Percentiles rank a stretch among this genome's conserved stretches.
Evolutionary conservation across 1,140 invertebrate genomes (phyloP).

Genomic region (Trachelipus rathkii): DNA sequence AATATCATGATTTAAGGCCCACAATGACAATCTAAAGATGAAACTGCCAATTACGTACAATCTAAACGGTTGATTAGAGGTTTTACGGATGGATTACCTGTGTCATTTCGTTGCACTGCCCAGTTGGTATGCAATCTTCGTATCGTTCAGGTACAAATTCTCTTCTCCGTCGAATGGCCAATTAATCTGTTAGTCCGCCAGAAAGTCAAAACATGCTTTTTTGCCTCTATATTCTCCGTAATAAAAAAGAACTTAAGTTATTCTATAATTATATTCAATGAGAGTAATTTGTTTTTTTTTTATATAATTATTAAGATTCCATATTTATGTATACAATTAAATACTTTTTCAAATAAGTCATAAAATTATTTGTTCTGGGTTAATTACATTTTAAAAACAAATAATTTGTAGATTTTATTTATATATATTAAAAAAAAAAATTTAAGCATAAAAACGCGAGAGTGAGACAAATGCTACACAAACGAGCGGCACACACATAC

Average conservation of each 20-base stretch:
- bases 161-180: not conserved
- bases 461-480: no score
- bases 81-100: slow-evolving; percentile 4
- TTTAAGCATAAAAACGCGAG: not conserved
- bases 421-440: not conserved
- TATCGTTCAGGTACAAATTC: not conserved
- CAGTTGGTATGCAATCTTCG: slow-evolving; percentile 1
- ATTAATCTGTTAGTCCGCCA: not conserved
- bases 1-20: not conserved
- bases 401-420: not conserved
- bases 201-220: not conserved
- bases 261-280: not conserved
- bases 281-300: not conserved
- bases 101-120: slow-evolving; percentile 5
- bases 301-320: not conserved
- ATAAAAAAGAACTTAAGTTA: not conserved
- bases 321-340: no score
- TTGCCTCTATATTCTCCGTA: not conserved
- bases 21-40: not conserved
- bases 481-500: no score
- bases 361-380: not conserved
- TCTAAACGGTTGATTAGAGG: slow-evolving; percentile 4
- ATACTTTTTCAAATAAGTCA: not conserved
- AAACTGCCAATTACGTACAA: not conserved
- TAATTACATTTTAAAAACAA: not conserved